These are phyloP conservation scores for Pseudococcus jackbeardsleyi DNA, from an alignment of 2,888 invertebrate species.

Conservation along the genomic window DNA sequence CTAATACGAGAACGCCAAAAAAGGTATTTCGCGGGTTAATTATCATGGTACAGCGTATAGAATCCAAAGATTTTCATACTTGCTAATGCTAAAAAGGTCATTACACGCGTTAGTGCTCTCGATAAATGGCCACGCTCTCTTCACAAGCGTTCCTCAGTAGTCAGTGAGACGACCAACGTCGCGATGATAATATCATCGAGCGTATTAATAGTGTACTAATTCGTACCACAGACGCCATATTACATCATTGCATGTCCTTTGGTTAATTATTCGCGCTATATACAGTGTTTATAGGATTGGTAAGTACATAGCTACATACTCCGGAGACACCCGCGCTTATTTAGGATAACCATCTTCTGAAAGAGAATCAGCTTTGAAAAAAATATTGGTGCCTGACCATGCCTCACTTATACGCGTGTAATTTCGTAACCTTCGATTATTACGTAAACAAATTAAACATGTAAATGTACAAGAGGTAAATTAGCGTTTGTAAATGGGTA, in stretches of 20 bases:
- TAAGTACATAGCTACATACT: no score
- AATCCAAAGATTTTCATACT: background rate
- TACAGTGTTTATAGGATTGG: background rate
- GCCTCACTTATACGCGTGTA: background rate
- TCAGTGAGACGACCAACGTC: background rate
- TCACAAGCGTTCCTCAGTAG: conserved; percentile 3
- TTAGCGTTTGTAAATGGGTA: background rate
- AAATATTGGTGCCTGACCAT: conserved; percentile 19
- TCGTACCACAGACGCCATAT: background rate
- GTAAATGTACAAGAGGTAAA: background rate
- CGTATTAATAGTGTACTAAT: conserved; percentile 8
- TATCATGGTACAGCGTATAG: background rate
- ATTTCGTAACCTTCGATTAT: conserved; percentile 44
- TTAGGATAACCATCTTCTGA: background rate
- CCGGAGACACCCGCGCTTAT: conserved; percentile 8
- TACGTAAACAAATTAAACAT: conserved; percentile 37
- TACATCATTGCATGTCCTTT: conserved; percentile 7
- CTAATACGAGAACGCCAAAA: background rate
- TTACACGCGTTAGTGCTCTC: conserved; percentile 16
- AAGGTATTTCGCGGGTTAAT: conserved; percentile 9
- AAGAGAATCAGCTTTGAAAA: background rate
- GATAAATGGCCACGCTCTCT: conserved; percentile 42
- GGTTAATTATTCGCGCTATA: background rate
- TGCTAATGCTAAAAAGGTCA: conserved; percentile 37
- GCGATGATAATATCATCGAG: conserved; percentile 4